A percentile compares a stretch with the other conserved stretches of the same genome.
Conservation (phyloP, 53 echinoderm and acorn worm genomes). For the Hippasteria phrygiana region DNA sequence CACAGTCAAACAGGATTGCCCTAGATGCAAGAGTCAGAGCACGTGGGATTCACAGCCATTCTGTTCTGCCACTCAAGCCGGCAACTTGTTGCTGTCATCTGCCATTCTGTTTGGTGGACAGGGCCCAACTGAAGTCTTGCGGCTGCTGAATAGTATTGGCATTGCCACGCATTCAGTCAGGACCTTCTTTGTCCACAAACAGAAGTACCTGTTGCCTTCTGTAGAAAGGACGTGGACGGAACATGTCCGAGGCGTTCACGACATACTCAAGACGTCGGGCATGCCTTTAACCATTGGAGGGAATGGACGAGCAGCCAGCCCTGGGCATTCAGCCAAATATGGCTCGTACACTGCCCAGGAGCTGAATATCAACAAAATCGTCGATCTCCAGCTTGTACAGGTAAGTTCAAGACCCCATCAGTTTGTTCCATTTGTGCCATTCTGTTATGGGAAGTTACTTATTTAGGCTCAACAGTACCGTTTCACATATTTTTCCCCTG, state of each 20-base stretch:
- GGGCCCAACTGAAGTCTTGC: conserved; percentile 67
- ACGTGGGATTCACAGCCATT: conserved; percentile 42
- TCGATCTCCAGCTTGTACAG: conserved; percentile 74
- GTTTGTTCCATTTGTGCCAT: no score
- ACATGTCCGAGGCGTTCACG: conserved; percentile 30
- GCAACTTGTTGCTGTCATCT: conserved; percentile 71
- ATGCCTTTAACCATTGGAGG: conserved; percentile 64
- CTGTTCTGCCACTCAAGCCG: conserved; percentile 34
- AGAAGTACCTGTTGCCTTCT: conserved; percentile 56
- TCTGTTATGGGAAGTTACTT: no score
- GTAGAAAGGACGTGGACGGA: conserved; percentile 45
- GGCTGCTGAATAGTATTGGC: conserved; percentile 61
- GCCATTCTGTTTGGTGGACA: conserved; percentile 77
- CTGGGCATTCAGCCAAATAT: conserved; percentile 76
- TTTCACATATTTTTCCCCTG: no score
- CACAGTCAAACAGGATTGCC: neutral
- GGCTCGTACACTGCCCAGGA: conserved; percentile 66
- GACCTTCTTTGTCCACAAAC: conserved; percentile 65
- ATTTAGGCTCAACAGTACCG: no score
- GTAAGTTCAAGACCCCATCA: no score
- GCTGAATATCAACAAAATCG: conserved; percentile 69
- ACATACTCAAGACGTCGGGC: neutral
- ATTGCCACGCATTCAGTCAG: neutral
- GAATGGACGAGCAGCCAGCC: conserved; percentile 66
- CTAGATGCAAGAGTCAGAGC: neutral